Evolutionary conservation across 2,888 invertebrate genomes (phyloP).

Genomic region (Mycalesis mineus): DNA sequence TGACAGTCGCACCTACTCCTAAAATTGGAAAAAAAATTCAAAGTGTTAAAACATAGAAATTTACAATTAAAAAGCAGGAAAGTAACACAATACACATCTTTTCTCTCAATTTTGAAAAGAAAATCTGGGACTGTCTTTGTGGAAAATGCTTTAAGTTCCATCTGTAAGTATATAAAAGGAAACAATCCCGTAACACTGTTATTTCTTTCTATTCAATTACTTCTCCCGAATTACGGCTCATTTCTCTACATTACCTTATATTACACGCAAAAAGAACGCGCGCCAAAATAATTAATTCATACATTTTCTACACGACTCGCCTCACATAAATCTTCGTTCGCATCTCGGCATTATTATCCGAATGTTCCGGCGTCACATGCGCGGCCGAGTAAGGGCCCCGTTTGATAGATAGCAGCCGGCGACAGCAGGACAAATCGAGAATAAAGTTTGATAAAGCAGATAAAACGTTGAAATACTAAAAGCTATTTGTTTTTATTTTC

Average conservation of each 20-base stretch:
- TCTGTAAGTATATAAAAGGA: too few relatives aligned
- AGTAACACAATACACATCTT: too few relatives aligned
- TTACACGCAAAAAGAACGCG: neutral
- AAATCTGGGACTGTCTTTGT: too few relatives aligned
- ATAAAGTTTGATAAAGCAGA: slow-evolving; percentile 48
- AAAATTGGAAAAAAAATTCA: too few relatives aligned
- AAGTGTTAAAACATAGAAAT: too few relatives aligned
- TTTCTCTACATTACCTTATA: too few relatives aligned
- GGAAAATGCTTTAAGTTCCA: too few relatives aligned
- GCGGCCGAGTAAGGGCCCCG: slow-evolving; percentile 28
- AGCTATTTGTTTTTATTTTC: slow-evolving; percentile 42
- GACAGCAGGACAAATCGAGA: slow-evolving; percentile 41
- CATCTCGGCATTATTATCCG: slow-evolving; percentile 20
- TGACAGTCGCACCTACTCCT: too few relatives aligned
- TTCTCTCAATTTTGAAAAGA: too few relatives aligned
- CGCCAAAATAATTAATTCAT: slow-evolving; percentile 28
- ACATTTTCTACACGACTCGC: slow-evolving; percentile 15
- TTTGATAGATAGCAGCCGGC: slow-evolving; percentile 33
- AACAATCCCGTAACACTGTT: too few relatives aligned
- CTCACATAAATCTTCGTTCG: slow-evolving; percentile 22
- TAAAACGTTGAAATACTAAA: slow-evolving; percentile 47
- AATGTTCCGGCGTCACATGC: slow-evolving; percentile 29
- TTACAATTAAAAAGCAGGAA: too few relatives aligned
- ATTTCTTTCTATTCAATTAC: slow-evolving; percentile 24
- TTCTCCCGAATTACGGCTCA: too few relatives aligned